Conservation (phyloP, 2,888 invertebrate species). For the Zaprionus obscuricornis region DNA sequence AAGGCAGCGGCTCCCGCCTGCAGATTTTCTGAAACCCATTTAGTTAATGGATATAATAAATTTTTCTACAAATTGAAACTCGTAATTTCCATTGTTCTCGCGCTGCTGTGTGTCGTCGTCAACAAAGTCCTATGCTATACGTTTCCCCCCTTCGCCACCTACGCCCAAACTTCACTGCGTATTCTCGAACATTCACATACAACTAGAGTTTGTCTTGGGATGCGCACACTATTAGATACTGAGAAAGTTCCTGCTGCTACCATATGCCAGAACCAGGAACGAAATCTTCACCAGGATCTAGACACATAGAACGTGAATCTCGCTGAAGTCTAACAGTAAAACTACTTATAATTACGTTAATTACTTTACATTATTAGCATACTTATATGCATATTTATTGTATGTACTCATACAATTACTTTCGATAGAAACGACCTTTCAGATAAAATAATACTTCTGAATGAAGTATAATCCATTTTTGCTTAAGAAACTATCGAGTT, state of each 20-base stretch:
- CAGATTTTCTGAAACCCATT: constrained; percentile 81
- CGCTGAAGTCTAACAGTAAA: constrained; percentile 38
- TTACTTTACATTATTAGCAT: constrained; percentile 48
- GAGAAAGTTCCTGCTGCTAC: neutral
- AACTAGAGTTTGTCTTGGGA: constrained; percentile 6
- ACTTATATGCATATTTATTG: too few species aligned
- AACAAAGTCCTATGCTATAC: constrained; percentile 27
- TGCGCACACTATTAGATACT: constrained; percentile 7
- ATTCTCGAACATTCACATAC: neutral
- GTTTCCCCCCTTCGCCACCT: neutral
- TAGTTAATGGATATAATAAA: constrained; percentile 84
- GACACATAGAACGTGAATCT: too few species aligned
- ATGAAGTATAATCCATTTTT: too few species aligned
- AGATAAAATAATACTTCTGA: too few species aligned
- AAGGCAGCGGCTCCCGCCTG: constrained; percentile 22
- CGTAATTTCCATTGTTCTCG: constrained; percentile 81
- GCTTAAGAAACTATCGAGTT: too few species aligned
- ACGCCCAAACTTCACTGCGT: neutral
- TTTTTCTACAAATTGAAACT: constrained; percentile 83
- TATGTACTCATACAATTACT: too few species aligned
- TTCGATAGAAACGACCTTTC: too few species aligned
- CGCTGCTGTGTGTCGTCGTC: constrained; percentile 48
- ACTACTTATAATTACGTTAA: constrained; percentile 80
- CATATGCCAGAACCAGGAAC: constrained; percentile 22
- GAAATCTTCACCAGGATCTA: too few species aligned